Conservation (phyloP, 2,113 vertebrate genomes). For the Uropsilus gracilis region DNA sequence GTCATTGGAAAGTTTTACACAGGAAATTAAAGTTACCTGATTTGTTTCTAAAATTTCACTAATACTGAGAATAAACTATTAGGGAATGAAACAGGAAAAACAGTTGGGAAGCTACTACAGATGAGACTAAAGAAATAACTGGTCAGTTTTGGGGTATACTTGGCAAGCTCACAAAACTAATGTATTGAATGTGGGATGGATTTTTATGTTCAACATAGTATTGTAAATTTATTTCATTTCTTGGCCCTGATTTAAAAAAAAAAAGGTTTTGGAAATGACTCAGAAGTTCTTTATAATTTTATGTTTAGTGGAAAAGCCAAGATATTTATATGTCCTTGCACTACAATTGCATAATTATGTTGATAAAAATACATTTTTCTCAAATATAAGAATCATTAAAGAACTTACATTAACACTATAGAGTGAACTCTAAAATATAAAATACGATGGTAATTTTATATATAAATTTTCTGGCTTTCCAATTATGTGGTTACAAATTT, state of each 20-base stretch:
- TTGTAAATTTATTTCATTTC: slow-evolving; percentile 9
- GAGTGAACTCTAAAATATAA: slow-evolving; percentile 17
- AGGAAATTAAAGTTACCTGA: not conserved
- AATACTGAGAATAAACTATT: slow-evolving; percentile 13
- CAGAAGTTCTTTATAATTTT: slow-evolving; percentile 11
- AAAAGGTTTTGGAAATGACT: not conserved
- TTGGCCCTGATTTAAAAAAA: slow-evolving; percentile 42
- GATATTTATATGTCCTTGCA: not conserved
- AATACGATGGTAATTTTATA: slow-evolving; percentile 28
- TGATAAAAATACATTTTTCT: slow-evolving; percentile 36
- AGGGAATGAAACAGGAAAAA: not conserved
- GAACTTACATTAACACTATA: slow-evolving; percentile 1
- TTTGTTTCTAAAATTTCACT: not conserved
- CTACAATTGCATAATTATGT: not conserved
- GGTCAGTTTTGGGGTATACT: not conserved
- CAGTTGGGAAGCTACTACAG: not conserved
- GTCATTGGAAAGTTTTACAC: not conserved
- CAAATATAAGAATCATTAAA: slow-evolving; percentile 20
- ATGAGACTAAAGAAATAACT: not conserved
- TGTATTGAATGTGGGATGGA: not conserved
- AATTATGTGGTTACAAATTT: not conserved
- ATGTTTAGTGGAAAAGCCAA: not conserved
- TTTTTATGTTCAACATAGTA: not conserved
- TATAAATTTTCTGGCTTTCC: not conserved
- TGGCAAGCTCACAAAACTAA: not conserved